Conservation (phyloP, 1,140 invertebrate genomes). For the Papilio aristodemus region DNA sequence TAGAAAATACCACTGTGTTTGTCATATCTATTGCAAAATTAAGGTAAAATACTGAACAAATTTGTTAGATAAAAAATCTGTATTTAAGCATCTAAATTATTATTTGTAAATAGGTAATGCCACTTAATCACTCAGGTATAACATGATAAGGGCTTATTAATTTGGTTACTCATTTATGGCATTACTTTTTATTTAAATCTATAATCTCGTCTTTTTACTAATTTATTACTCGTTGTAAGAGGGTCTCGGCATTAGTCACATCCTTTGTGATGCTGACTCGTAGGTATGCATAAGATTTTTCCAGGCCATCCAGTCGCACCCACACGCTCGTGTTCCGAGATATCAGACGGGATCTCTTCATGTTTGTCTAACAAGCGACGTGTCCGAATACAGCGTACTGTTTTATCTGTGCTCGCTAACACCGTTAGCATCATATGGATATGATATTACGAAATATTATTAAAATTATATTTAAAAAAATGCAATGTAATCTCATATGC, state of each 20-base stretch:
- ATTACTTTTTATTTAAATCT: constrained; percentile 49
- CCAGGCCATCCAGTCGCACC: constrained; percentile 54
- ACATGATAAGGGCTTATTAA: neutral
- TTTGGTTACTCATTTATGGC: constrained; percentile 7
- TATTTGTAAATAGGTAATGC: no score
- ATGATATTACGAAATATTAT: constrained; percentile 16
- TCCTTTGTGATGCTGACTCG: constrained; percentile 44
- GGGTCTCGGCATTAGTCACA: constrained; percentile 53
- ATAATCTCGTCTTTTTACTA: constrained; percentile 52
- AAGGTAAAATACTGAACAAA: no score
- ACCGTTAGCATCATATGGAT: constrained; percentile 46
- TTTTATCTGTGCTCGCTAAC: constrained; percentile 59
- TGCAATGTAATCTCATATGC: no score
- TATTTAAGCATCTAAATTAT: no score
- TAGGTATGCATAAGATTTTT: constrained; percentile 42
- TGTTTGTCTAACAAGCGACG: constrained; percentile 79
- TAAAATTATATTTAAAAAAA: no score
- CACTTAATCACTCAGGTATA: no score
- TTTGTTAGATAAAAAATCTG: no score
- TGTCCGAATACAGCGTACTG: constrained; percentile 76
- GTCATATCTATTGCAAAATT: no score
- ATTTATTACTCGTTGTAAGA: constrained; percentile 54
- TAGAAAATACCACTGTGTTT: no score
- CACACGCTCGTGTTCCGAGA: constrained; percentile 61
- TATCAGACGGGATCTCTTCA: constrained; percentile 66